Conservation (phyloP, 2,888 invertebrate species). For the Enchytraeus crypticus region DNA sequence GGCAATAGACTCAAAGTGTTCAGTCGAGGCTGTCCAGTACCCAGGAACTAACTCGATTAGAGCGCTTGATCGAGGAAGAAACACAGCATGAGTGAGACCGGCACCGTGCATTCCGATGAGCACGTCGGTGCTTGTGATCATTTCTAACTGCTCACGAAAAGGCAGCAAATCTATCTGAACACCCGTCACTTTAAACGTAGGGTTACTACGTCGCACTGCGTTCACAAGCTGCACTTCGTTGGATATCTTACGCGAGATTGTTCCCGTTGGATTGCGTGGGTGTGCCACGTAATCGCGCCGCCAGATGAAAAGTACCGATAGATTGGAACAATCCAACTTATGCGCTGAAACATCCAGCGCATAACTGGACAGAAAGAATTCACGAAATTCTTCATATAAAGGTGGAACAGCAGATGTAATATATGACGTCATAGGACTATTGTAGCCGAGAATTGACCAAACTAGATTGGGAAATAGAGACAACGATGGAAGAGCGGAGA, state of each 20-base stretch:
- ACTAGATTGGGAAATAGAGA: constrained; percentile 27
- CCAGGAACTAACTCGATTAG: constrained; percentile 40
- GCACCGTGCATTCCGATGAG: constrained; percentile 48
- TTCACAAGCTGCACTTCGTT: constrained; percentile 43
- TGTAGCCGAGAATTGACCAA: constrained; percentile 41
- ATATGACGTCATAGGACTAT: constrained; percentile 36
- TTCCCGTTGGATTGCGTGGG: constrained; percentile 42
- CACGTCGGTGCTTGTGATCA: constrained; percentile 38
- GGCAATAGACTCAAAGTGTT: constrained; percentile 40
- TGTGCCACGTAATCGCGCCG: constrained; percentile 44
- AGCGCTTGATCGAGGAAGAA: constrained; percentile 38
- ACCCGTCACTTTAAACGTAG: constrained; percentile 28
- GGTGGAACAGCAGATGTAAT: constrained; percentile 26
- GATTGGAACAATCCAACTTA: constrained; percentile 31
- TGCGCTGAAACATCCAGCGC: constrained; percentile 1
- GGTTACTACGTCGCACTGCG: constrained; percentile 22
- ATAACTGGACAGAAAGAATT: constrained; percentile 35
- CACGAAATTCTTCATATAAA: constrained; percentile 37
- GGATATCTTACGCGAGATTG: constrained; percentile 39
- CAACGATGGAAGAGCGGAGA: constrained; percentile 28
- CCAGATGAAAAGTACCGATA: constrained; percentile 42
- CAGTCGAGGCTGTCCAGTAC: constrained; percentile 32
- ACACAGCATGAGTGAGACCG: constrained; percentile 41
- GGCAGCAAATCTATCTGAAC: constrained; percentile 37
- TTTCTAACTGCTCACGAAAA: constrained; percentile 37